phyloP scores from a whole-genome alignment of 2,888 invertebrate genomes.

The Scaptomyza tumidula region DNA sequence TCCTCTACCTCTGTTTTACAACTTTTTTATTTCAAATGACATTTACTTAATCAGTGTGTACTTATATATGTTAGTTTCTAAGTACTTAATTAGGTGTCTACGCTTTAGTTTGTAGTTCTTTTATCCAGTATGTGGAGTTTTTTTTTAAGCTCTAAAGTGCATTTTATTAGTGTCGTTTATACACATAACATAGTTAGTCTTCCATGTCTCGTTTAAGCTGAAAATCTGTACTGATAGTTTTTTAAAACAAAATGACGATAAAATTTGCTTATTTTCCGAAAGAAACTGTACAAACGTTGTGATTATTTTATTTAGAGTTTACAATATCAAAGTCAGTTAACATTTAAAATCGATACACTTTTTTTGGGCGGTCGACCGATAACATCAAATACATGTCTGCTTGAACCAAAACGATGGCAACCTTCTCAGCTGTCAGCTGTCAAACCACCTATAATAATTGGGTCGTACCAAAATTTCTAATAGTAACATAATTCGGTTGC shows the following conservation, averaged over 20 bases:
- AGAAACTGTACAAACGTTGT: background rate
- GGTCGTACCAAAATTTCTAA: conserved; percentile 78
- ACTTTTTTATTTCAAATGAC: conserved; percentile 59
- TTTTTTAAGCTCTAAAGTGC: conserved; percentile 34
- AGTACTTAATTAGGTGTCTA: conserved; percentile 68
- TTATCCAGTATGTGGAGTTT: conserved; percentile 17
- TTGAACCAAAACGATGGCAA: conserved; percentile 44
- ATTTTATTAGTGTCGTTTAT: conserved; percentile 45
- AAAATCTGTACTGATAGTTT: conserved; percentile 74
- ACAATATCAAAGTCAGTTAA: background rate
- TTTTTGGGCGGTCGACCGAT: conserved; percentile 17
- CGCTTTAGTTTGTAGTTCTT: conserved; percentile 33
- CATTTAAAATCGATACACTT: conserved; percentile 15
- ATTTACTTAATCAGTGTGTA: conserved; percentile 53
- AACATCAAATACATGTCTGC: conserved; percentile 17
- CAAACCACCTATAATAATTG: conserved; percentile 66
- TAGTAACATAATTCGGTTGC: conserved; percentile 62
- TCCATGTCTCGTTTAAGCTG: conserved; percentile 62
- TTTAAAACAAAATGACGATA: conserved; percentile 60
- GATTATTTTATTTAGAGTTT: background rate
- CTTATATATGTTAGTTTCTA: conserved; percentile 55
- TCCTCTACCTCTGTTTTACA: conserved; percentile 70
- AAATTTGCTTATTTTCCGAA: conserved; percentile 48
- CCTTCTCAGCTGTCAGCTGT: conserved; percentile 70
- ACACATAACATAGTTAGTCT: conserved; percentile 57